phyloP scores from a whole-genome alignment of 2,888 invertebrate species.

The Atherix ibis region DNA sequence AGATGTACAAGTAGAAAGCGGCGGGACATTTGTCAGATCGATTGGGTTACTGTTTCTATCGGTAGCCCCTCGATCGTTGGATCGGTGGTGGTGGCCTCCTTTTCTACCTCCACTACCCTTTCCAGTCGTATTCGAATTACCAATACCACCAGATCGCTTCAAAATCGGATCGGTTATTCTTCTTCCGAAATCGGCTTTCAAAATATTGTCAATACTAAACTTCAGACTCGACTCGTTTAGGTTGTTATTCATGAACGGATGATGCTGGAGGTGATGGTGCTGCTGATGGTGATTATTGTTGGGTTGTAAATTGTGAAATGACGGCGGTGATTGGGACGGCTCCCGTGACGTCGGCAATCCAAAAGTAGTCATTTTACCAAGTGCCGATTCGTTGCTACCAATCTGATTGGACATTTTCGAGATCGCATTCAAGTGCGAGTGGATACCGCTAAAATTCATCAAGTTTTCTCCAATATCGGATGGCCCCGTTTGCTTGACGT shows the following conservation, averaged over 20 bases:
- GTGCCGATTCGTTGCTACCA: constrained; percentile 20
- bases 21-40: constrained; percentile 10
- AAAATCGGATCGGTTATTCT: constrained; percentile 51
- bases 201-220: constrained; percentile 75
- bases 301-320: constrained; percentile 16
- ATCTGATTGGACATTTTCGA: constrained; percentile 39
- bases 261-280: constrained; percentile 19
- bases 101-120: constrained; percentile 23
- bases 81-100: constrained; percentile 20
- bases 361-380: constrained; percentile 27
- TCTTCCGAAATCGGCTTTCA: constrained; percentile 71
- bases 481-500: constrained; percentile 9
- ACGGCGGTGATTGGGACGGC: constrained; percentile 10
- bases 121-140: constrained; percentile 43
- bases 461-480: constrained; percentile 12
- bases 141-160: constrained; percentile 22
- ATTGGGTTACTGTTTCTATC: constrained; percentile 6
- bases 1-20: constrained; percentile 13
- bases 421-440: constrained; percentile 50
- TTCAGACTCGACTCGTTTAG: constrained; percentile 46
- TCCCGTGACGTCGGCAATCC: constrained; percentile 15
- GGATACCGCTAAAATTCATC: constrained; percentile 36
- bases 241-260: constrained; percentile 24
- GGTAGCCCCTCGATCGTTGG: constrained; percentile 16
- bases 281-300: constrained; percentile 19